Evolutionary conservation across 2,113 vertebrate genomes (phyloP), one percentile per base, ranked within the genome.

Genomic region (Erythrocebus patas): DNA sequence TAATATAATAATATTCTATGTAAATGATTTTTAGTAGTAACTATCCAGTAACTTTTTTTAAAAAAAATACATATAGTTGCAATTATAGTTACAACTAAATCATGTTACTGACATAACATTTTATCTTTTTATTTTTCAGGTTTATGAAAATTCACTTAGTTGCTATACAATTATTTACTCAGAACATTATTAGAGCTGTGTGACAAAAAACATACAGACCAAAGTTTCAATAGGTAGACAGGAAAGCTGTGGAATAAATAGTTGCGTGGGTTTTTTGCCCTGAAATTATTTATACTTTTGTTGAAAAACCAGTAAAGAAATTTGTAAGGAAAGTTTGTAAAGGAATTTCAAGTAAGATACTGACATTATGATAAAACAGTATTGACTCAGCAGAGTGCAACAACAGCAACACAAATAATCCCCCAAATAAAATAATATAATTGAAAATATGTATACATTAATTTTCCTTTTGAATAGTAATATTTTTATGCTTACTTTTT

Each of bases 211-310:
- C 18, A 40, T 4, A 89, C 13, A 50, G 48, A 43, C 35, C 3
- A n/a, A 91, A 91, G 5, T 82, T 82, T 32, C 14, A 59, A 78
- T 32, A 84, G 6, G 8, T 43, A 75, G 1, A 9, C 40, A 83
- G 40, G 1, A 84, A 91, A 85, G 32, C 22, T 35, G 73, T 30
- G 68, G 12, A 84, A 73, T 68, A 72, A 70, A 95, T 17, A 81
- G 6, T 32, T 76, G 10, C 40, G 14, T 6, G 32, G 10, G 61
- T 32, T 64, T 85, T 64, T 94, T 57, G 32, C 83, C 25, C 14
- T 90, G 27, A 90, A 90, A 78, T 85, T 76, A 96, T 94, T 92
- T 95, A 3, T 79, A 75, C 4, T 85, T 64, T 93, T 57, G 20
- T 0, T 17, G 52, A 55, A 55, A 55, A 79, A 80, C 10, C 72